Evolutionary conservation across 2,113 vertebrate genomes (phyloP).

Genomic region (Mormyrus iriodes): DNA sequence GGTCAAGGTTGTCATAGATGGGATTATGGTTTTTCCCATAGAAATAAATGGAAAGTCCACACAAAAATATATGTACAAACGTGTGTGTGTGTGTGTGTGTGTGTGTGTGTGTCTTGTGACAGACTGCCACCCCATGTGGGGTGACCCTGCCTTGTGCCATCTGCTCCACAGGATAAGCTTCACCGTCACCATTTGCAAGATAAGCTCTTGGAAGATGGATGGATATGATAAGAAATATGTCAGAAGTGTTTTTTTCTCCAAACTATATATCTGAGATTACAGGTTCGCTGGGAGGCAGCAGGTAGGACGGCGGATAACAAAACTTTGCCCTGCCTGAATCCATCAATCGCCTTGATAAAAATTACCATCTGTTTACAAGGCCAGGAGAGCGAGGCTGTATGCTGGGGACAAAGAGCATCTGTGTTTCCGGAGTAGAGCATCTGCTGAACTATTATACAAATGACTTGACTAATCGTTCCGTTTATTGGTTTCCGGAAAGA

Average conservation of each 20-base stretch:
- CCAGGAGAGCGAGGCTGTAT: neutral
- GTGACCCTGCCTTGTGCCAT: neutral
- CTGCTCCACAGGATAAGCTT: neutral
- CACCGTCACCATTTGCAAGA: neutral
- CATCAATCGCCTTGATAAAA: neutral
- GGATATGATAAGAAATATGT: neutral
- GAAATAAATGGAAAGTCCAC: neutral
- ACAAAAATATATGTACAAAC: neutral
- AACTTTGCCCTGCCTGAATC: neutral
- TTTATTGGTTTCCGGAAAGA: neutral
- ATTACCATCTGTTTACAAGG: neutral
- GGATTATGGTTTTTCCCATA: neutral
- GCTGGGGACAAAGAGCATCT: neutral
- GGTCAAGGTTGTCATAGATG: neutral
- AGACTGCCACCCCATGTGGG: neutral
- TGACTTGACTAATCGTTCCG: neutral
- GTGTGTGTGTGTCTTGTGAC: neutral
- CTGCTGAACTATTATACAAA: neutral
- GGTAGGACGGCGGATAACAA: neutral
- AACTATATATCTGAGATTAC: neutral
- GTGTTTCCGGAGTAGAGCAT: neutral
- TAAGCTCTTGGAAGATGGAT: neutral
- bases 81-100: neutral
- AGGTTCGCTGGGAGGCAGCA: neutral
- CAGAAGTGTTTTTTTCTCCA: neutral